Base-by-base conservation (phyloP, 2,888 invertebrate genomes). In the Perdita meconis region DNA sequence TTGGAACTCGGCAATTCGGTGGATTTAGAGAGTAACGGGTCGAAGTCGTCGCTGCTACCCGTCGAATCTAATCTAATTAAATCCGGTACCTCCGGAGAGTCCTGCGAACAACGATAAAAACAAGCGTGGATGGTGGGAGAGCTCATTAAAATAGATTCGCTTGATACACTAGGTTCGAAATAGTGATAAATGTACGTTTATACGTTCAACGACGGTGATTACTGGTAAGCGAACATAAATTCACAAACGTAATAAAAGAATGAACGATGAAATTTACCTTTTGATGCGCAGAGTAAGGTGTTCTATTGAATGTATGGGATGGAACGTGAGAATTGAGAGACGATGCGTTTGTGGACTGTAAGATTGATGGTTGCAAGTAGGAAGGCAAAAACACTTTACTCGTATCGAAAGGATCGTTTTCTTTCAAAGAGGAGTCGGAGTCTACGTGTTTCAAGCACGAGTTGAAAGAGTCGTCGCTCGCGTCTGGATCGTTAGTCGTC, bases 31-130 rank as follows among this genome's bases (percentile, higher is more conserved):
- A 93, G 93, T 22, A 95, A 91, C 13, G 95, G 95, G 92, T 96
- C 95, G 83, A 95, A 95, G 87, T 95, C 95, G 83, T 95, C 95
- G 85, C 94, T 95, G 87, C 94, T 94, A 71, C 94, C 94, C 56
- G 94, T 93, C 76, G 95, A 95, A 91, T 95, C 95, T 88, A 96
- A 92, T 83, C 95, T 93, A 88, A 96, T 96, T 80, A 96, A 93
- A 93, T 96, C 95, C 89, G 94, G 91, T 61, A 88, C 88, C 47
- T 91, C 90, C 13, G 89, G 85, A 40, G 87, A 83, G 68, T 85
- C 86, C 86, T 90, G 77, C 10, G 63, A 83, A 38, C 61, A 38
- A 59, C 4, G 24, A 24, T 16, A 24, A 12, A 16, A 0, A 1
- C 8, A 16, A 5, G 5, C 51, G 19, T 24, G 60, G 22, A 55